Base-by-base conservation (phyloP, 2,113 vertebrate genomes). In the Cercopithecus mona region DNA sequence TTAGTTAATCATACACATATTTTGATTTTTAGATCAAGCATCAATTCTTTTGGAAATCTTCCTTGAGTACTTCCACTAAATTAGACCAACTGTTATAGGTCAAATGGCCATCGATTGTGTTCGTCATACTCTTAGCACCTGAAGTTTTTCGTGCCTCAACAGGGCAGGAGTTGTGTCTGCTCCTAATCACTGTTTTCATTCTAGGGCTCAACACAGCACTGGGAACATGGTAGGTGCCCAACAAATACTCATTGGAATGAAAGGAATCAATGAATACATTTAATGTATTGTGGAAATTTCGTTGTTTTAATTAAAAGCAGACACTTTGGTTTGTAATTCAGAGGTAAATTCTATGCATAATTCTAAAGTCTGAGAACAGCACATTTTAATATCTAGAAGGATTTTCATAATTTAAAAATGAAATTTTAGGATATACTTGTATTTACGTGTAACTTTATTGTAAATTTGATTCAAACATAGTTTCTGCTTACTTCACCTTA, bases 281-380 rank as follows among this genome's bases (percentile, higher is more conserved):
- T 22, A 95, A 61, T 43, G n/a, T 82, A 30, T 90, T 96, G 18
- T 23, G 70, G 27, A 79, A 78, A 59, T 59, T 45, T 66, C 2
- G 5, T 61, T 78, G 25, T 93, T 96, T 95, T 90, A 95, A 48
- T 81, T 94, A 48, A 52, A 94, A 79, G 52, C 40, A 78, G 9
- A n/a, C 45, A 76, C 43, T 93, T 84, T 94, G 45, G 23, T 78
- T 91, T 93, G 23, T 89, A 73, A 87, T 32, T 59, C 32, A 92
- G 43, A 80, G n/a, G 38, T 82, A 89, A 92, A 83, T 64, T 78
- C 17, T 64, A 20, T 22, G 14, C 17, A n/a, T 82, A 78, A 61
- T 81, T 85, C 45, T 72, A 32, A 89, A 52, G 6, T 92, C 16
- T 52, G 48, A 84, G 90, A 68, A 43, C 70, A 38, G 10, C 8